Conservation (phyloP, 2,113 vertebrate genomes). For the Ailurus styani region DNA sequence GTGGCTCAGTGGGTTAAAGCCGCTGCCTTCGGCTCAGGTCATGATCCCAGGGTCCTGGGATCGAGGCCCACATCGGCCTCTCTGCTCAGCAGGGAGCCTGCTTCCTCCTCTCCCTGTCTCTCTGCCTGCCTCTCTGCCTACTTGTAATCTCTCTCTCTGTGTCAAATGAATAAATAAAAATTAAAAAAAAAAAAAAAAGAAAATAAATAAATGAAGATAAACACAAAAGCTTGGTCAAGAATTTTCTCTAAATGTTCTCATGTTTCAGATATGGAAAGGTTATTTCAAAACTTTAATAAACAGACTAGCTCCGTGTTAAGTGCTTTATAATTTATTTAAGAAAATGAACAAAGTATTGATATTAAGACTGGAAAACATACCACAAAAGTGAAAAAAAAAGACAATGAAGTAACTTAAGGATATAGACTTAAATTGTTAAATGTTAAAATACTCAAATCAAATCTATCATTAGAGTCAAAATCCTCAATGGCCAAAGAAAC, state of each 20-base stretch:
- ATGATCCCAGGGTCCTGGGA: too few relatives aligned
- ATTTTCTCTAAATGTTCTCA: background rate
- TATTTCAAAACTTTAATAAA: background rate
- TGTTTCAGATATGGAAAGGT: background rate
- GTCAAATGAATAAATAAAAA: too few relatives aligned
- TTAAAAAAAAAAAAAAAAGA: background rate
- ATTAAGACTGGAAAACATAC: background rate
- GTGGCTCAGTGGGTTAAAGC: too few relatives aligned
- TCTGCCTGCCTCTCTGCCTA: too few relatives aligned
- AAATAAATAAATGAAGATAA: background rate
- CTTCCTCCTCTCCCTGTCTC: too few relatives aligned
- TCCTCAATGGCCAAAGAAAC: background rate
- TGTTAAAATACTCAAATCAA: background rate
- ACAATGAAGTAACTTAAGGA: background rate
- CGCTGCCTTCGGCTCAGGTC: too few relatives aligned
- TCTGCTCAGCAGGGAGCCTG: too few relatives aligned
- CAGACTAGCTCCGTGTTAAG: background rate
- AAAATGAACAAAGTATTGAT: background rate
- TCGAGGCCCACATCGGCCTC: too few relatives aligned
- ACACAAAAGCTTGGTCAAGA: background rate
- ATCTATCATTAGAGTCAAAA: background rate
- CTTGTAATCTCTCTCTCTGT: too few relatives aligned
- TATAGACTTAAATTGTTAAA: background rate
- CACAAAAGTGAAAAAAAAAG: background rate
- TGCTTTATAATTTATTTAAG: constrained; percentile 31